phyloP scores from a whole-genome alignment of 2,113 vertebrate genomes.

The Aviceda subcristata region DNA sequence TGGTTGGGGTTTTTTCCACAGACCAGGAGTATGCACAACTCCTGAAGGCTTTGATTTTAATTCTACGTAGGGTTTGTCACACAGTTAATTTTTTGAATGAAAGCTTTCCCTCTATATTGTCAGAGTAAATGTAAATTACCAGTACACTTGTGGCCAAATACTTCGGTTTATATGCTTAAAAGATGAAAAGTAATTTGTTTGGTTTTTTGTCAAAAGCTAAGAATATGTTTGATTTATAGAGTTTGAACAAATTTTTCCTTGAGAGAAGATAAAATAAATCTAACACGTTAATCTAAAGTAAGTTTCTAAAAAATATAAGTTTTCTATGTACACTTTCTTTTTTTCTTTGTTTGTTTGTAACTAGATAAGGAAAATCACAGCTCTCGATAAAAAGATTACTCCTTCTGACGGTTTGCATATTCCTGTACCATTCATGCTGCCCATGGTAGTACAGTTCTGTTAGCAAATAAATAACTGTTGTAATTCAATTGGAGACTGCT shows the following conservation, averaged over 20 bases:
- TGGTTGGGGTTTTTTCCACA: not conserved
- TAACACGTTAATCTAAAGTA: not conserved
- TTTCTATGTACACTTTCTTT: not conserved
- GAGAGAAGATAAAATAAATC: not conserved
- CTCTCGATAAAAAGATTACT: not conserved
- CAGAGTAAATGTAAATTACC: not conserved
- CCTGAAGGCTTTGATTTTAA: not conserved
- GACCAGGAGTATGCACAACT: not conserved
- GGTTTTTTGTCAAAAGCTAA: not conserved
- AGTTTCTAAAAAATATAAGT: not conserved
- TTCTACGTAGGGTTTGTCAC: not conserved
- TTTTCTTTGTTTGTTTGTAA: not conserved
- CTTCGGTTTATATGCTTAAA: not conserved
- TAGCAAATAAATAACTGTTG: not conserved
- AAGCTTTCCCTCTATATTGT: not conserved
- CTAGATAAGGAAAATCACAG: not conserved
- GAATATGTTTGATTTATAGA: not conserved
- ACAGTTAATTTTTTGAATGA: not conserved
- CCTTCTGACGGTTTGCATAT: not conserved
- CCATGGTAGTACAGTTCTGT: not conserved
- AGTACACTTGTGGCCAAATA: not conserved
- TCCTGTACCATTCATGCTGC: not conserved
- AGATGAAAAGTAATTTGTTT: not conserved
- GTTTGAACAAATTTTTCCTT: not conserved
- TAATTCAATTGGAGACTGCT: not conserved